Base-by-base conservation (phyloP, 2,113 vertebrate species). In the Dendropsophus ebraccatus region DNA sequence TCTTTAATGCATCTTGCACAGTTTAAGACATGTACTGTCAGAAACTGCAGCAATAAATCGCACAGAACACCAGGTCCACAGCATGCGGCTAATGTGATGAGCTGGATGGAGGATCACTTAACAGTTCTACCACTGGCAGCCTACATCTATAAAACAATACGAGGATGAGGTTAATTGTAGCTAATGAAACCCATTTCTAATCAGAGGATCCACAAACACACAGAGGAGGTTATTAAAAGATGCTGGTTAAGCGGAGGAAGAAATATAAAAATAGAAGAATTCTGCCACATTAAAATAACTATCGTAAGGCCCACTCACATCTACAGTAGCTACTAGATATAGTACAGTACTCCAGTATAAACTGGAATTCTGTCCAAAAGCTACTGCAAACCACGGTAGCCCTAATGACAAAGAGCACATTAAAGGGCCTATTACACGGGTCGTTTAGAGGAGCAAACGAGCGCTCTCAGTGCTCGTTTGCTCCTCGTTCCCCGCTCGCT, bases 1-100 rank as follows among this genome's bases (percentile, higher is more conserved):
- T 81, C 37, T 19, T 67, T 67, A 81, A 67, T 25, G 54, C 77
- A 81, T 81, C n/a, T 28, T 81, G 17, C 79, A 81, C n/a, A 67
- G 37, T 50, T 81, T 25, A 74, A 28, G 72, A n/a, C 28, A 17
- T 6, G 21, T 74, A 49, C n/a, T 25, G 58, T 50, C 45, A 81
- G 41, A 50, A 81, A 65, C 23, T 1, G 14, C 0, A 28, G 45
- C 62, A 25, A 49, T 69, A 82, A 52, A 70, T 82, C 37, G 11
- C 41, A 82, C 10, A 25, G 11, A 82, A 72, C 65, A 9, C 60
- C 25, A 37, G 70, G 65, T 32, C 16, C 67, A 32, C 81, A 47
- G 69, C 32, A 45, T 9, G 69, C 25, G 5, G 50, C 30, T 82
- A 72, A 70, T 70, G 25, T 52, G 28, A 67, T 28, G 28, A 49